Conservation (phyloP, 2,888 invertebrate genomes). For the Stenolophus ochropezus region DNA sequence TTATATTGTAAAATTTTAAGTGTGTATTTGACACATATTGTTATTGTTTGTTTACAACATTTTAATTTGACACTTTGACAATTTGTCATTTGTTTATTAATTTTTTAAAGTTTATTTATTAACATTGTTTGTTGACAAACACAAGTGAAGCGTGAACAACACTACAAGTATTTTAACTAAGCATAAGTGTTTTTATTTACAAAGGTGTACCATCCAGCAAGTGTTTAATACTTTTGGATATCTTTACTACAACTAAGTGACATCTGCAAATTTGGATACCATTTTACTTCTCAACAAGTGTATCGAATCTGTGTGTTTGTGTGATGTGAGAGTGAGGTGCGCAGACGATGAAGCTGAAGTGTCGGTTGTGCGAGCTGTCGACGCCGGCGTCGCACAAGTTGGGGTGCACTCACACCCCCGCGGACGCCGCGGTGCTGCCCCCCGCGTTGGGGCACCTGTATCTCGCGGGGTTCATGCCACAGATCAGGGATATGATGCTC, state of each 20-base stretch:
- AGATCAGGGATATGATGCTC: constrained; percentile 80
- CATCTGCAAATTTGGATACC: too few relatives aligned
- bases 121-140: too few relatives aligned
- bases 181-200: too few relatives aligned
- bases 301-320: too few relatives aligned
- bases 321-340: neutral
- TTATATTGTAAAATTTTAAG: neutral
- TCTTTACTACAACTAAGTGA: too few relatives aligned
- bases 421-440: constrained; percentile 63
- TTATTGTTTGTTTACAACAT: neutral
- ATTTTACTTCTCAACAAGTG: too few relatives aligned
- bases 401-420: constrained; percentile 12
- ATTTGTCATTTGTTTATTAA: neutral
- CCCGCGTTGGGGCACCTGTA: constrained; percentile 70
- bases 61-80: neutral
- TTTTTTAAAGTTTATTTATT: neutral
- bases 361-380: constrained; percentile 55
- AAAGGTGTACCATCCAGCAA: too few relatives aligned
- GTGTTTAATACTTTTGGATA: too few relatives aligned
- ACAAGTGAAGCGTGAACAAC: too few relatives aligned
- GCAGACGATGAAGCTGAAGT: constrained; percentile 50
- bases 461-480: constrained; percentile 75
- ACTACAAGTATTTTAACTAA: too few relatives aligned
- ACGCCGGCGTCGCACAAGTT: constrained; percentile 35
- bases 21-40: neutral